These are phyloP conservation scores for Catharus minimus DNA, from an alignment of 2,113 vertebrate species.

Conservation along the genomic window DNA sequence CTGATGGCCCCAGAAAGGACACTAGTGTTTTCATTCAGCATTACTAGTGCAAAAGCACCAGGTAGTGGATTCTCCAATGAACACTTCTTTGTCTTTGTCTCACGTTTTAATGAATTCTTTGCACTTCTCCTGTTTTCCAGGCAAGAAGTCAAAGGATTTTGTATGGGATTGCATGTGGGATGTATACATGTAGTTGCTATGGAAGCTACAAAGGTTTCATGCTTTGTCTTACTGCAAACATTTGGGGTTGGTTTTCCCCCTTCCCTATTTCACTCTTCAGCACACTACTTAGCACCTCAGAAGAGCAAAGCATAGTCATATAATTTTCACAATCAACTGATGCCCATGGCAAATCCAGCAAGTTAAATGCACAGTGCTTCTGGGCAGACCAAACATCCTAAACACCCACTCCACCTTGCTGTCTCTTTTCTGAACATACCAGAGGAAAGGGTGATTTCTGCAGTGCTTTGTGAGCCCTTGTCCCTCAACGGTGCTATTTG, in stretches of 20 bases:
- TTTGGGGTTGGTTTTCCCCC: not conserved
- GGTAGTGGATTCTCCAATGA: not conserved
- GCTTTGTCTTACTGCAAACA: not conserved
- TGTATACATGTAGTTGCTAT: not conserved
- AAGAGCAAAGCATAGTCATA: not conserved
- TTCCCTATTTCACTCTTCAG: not conserved
- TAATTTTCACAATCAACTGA: not conserved
- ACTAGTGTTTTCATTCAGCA: not conserved
- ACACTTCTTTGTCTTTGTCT: not conserved
- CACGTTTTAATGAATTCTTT: not conserved
- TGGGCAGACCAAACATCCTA: not conserved
- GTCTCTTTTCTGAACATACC: rapidly evolving
- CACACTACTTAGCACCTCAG: not conserved
- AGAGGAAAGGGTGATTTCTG: not conserved
- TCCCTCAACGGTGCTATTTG: not conserved
- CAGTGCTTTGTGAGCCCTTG: not conserved
- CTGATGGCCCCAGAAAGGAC: rapidly evolving
- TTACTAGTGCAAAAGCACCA: not conserved
- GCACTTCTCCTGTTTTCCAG: not conserved
- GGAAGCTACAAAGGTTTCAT: not conserved
- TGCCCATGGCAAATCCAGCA: not conserved
- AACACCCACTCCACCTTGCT: not conserved
- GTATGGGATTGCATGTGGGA: not conserved
- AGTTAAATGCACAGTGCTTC: not conserved
- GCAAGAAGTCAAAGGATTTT: not conserved